Evolutionary conservation across 2,797 vertebrate genomes (phyloP).

Genomic region (Salmo trutta): DNA sequence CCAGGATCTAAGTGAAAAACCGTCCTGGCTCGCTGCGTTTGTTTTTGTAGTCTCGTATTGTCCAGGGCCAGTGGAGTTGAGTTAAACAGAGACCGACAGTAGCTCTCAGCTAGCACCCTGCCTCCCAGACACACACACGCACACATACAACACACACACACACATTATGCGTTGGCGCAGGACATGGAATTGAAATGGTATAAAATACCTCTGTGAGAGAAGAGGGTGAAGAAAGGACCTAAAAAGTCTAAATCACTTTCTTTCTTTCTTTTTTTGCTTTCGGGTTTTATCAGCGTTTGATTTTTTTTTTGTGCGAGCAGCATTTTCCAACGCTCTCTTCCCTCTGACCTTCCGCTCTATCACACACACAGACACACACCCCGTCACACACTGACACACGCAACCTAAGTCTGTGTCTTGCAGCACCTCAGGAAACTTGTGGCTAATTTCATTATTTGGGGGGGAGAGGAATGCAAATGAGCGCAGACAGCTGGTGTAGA

Average conservation of each 20-base stretch:
- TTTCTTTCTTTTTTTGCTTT: conserved; percentile 1
- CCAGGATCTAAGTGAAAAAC: neutral
- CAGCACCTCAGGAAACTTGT: conserved; percentile 96
- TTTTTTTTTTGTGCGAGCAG: conserved; percentile 46
- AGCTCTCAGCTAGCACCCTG: neutral
- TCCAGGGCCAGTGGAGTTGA: neutral
- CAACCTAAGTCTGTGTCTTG: conserved; percentile 79
- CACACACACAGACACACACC: conserved; percentile 58
- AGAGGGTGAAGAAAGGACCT: neutral
- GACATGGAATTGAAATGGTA: neutral
- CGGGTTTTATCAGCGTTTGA: conserved; percentile 37
- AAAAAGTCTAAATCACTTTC: conserved; percentile 14
- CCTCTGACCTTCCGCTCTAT: conserved; percentile 3
- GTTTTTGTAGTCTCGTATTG: neutral
- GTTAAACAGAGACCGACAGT: neutral
- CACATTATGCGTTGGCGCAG: neutral
- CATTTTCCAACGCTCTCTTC: conserved; percentile 38
- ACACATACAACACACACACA: neutral
- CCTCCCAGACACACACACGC: neutral
- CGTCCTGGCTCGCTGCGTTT: neutral
- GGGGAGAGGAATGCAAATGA: conserved; percentile 93
- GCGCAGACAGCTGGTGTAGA: conserved; percentile 93
- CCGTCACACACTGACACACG: conserved; percentile 76
- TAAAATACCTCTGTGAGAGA: neutral
- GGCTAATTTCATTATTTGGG: conserved; percentile 97